Evolutionary conservation across 2,113 vertebrate genomes (phyloP), one percentile per base, ranked within the genome.

Genomic region (Gobius niger): DNA sequence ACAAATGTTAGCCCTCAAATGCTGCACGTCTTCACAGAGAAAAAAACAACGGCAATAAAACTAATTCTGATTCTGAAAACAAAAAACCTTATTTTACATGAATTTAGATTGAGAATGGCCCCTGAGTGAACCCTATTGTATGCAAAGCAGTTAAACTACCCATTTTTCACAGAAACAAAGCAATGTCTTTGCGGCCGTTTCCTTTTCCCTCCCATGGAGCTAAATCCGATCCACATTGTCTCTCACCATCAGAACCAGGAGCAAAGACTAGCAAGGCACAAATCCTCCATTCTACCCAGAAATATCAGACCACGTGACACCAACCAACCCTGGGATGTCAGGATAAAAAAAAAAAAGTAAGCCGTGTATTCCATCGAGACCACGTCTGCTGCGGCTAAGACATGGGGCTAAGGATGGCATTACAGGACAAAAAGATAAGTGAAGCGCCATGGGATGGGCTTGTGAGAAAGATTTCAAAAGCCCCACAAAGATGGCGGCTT

Each of bases 401-500:
- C 53, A 19, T 13, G 19, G 24, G 19, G 53, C 46, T 49, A 47
- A 77, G 67, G 57, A 65, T 41, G 54, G 11, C 44, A 62, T 41
- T 62, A 44, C 11, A n/a, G 41, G 40, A 62, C 15, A 53, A 67
- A 50, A 7, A 66, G 10, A 54, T 34, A 18, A 65, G 13, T 18
- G 10, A 59, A 51, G 44, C 16, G 50, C 19, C 47, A 40, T 8
- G 57, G 47, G 42, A 60, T 34, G 40, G 56, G n/a, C 40, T 24
- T 15, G 2, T 13, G 59, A 61, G 47, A 70, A 44, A 47, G 44
- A 69, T 44, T 14, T 41, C 46, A 47, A 49, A 63, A 63, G 51
- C 44, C 13, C 51, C 67, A 53, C 72, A 53, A n/a, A 70, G 9
- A 64, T 10, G 56, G 67, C 24, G 15, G 15, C n/a, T 51, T 51